Percentiles rank a stretch among this genome's conserved stretches.
Evolutionary conservation across 2,797 vertebrate species (phyloP).

Genomic region (Philypnodon macrostomus): DNA sequence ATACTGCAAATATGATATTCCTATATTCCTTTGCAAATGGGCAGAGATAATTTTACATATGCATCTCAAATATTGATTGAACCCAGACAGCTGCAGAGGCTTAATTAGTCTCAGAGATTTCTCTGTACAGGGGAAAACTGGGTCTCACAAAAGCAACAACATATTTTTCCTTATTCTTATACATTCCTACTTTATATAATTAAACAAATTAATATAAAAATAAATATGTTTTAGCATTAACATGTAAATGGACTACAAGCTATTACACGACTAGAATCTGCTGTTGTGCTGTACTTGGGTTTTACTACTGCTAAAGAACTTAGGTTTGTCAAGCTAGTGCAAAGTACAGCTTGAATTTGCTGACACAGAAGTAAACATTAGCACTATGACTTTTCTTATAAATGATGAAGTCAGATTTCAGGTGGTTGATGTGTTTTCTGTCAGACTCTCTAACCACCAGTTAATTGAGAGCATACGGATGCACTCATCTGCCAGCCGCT

Average conservation of each 20-base stretch:
- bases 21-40: conserved; percentile 9
- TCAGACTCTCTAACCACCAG: conserved; percentile 25
- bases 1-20: conserved; percentile 6
- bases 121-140: not conserved
- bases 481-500: conserved; percentile 53
- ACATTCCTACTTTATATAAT: too few relatives aligned
- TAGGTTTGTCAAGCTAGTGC: too few relatives aligned
- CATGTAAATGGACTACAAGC: too few relatives aligned
- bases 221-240: too few relatives aligned
- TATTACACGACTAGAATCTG: too few relatives aligned
- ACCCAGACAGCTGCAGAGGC: conserved; percentile 3
- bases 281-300: too few relatives aligned
- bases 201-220: too few relatives aligned
- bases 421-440: too few relatives aligned
- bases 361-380: too few relatives aligned
- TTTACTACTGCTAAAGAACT: too few relatives aligned
- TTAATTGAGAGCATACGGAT: conserved; percentile 60
- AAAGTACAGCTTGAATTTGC: too few relatives aligned
- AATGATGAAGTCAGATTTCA: conserved; percentile 31
- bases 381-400: conserved; percentile 16
- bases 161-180: too few relatives aligned
- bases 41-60: conserved; percentile 11
- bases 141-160: not conserved
- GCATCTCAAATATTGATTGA: conserved; percentile 12
- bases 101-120: conserved; percentile 5